Conservation (phyloP, 2,797 vertebrate genomes). For the Podarcis lilfordi region DNA sequence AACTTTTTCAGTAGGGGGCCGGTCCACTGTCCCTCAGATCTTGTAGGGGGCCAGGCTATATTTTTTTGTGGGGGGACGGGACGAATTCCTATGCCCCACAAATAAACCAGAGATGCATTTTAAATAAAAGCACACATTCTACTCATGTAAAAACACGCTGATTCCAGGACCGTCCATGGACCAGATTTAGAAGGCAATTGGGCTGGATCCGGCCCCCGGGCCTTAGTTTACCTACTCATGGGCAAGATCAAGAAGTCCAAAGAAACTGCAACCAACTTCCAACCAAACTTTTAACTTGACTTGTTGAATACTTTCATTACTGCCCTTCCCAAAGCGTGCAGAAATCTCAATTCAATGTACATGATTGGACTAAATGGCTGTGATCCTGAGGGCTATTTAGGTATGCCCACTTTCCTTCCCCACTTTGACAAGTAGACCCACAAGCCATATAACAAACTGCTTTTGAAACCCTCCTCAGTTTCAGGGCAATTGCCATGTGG, state of each 20-base stretch:
- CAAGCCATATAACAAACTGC: not conserved
- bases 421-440: not conserved
- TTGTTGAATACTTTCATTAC: not conserved
- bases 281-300: not conserved
- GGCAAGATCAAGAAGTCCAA: not conserved
- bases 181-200: no score
- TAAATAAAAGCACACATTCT: no score
- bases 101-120: no score
- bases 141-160: no score
- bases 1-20: no score
- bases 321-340: not conserved
- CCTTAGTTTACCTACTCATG: no score
- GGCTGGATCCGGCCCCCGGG: no score
- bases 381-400: not conserved
- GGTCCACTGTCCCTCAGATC: no score
- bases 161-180: no score
- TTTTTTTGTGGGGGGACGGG: no score
- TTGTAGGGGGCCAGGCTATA: no score
- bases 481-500: not conserved
- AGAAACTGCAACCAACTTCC: not conserved
- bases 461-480: not conserved
- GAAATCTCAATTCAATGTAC: not conserved
- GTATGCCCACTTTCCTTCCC: not conserved
- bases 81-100: no score
- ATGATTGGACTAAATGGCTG: not conserved